These are phyloP conservation scores for Rotaria socialis DNA, from an alignment of 2,888 invertebrate species.

Conservation along the genomic window DNA sequence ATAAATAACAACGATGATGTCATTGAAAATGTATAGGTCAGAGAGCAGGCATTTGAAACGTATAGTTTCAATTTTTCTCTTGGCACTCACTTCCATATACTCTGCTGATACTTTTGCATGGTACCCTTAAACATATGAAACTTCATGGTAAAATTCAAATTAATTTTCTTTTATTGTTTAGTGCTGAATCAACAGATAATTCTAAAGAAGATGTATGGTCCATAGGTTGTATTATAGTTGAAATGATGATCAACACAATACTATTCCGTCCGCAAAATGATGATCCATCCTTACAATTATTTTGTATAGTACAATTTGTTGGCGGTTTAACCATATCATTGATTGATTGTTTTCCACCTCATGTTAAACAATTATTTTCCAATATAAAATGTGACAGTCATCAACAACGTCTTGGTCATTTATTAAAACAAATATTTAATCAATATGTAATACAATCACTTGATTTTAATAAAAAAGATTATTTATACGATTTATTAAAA, in stretches of 20 bases:
- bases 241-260: conserved; percentile 23
- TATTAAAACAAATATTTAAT: conserved; percentile 15
- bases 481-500: conserved; percentile 17
- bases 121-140: no score
- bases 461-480: not conserved
- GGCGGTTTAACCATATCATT: conserved; percentile 22
- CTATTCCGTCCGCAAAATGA: conserved; percentile 33
- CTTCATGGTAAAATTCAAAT: no score
- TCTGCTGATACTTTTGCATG: no score
- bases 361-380: not conserved
- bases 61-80: no score
- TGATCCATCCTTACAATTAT: not conserved
- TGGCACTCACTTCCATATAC: no score
- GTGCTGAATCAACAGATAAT: not conserved
- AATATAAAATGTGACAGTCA: conserved; percentile 21
- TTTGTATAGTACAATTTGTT: conserved; percentile 15
- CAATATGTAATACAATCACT: not conserved
- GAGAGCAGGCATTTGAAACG: no score
- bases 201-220: conserved; percentile 30
- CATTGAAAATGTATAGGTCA: no score
- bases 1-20: no score
- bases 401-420: not conserved
- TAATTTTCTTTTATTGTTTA: not conserved
- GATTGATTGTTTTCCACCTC: not conserved
- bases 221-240: conserved; percentile 11